Evolutionary conservation across 2,797 vertebrate species (phyloP), one percentile per base, ranked within the genome.

Genomic region (Chelon labrosus): DNA sequence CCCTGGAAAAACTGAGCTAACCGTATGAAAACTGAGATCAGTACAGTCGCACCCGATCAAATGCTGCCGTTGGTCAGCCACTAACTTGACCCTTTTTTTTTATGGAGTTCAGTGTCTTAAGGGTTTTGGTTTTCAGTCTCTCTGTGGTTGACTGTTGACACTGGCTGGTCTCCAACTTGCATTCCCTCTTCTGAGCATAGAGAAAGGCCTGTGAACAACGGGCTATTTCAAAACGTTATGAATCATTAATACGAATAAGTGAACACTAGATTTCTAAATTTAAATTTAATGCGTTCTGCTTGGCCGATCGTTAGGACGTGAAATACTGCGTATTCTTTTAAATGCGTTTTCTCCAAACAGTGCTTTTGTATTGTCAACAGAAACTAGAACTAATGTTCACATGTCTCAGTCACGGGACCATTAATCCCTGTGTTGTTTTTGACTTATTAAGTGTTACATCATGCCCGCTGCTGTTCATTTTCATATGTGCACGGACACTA

Each of bases 101-200:
- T 44, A 44, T 44, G 42, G 42, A 44, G 42, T 67, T 73, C n/a
- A 16, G 52, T 3, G 38, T 76, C 69, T 73, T 35, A 35, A n/a
- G 62, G 41, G 44, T n/a, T n/a, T 65, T 60, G 64, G 22, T 68
- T 82, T 77, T 83, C 44, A 55, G 79, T 53, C 71, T 53, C 19
- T 80, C 49, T 79, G 72, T 39, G 54, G 74, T 65, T 82, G 67
- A 83, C 73, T 39, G 3, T 80, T 78, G 75, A 77, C 71, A 64
- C 5, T 74, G 12, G 68, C 77, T 59, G 1, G 76, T 78, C 61
- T 75, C 55, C 73, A 86, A 46, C 58, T 41, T 13, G 46, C 13
- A 58, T 62, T 69, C 50, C 35, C 37, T 68, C 56, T 74, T 20
- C 44, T 57, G 61, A 70, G 10, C 58, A 70, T 58, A 64, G 25